A percentile compares a stretch with the other conserved stretches of the same genome.
Conservation (phyloP, 2,797 vertebrate genomes). For the Streptopelia turtur region DNA sequence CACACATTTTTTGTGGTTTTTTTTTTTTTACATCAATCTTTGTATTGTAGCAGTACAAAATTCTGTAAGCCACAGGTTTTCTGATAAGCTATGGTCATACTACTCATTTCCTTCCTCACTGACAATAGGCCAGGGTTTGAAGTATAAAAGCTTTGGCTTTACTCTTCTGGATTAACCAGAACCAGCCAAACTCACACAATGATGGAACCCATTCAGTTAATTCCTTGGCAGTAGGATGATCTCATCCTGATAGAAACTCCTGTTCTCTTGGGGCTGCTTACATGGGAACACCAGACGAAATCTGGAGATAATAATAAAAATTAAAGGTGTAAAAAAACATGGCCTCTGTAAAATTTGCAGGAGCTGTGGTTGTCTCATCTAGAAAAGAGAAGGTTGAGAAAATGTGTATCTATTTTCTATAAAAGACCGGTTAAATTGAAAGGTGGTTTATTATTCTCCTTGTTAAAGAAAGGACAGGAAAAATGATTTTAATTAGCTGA, state of each 20-base stretch:
- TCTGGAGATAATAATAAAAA: background rate
- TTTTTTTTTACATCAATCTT: background rate
- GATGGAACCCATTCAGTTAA: background rate
- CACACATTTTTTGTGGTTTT: background rate
- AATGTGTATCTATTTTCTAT: background rate
- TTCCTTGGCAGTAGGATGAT: background rate
- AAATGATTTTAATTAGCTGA: background rate
- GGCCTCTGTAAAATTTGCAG: background rate
- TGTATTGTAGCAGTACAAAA: background rate
- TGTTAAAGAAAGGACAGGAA: background rate
- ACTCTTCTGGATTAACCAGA: background rate
- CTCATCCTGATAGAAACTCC: background rate
- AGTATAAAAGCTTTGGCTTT: background rate
- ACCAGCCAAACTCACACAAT: background rate
- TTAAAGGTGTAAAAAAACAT: background rate
- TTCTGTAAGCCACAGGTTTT: background rate
- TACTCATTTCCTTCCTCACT: background rate
- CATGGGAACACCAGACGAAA: background rate
- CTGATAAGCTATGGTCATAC: background rate
- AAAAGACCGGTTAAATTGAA: background rate
- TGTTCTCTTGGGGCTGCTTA: background rate
- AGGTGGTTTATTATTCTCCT: background rate
- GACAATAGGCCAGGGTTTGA: background rate
- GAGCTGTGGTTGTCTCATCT: background rate
- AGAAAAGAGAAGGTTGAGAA: background rate